Evolutionary conservation across 2,888 invertebrate species (phyloP).

Genomic region (Caenorhabditis plicata): DNA sequence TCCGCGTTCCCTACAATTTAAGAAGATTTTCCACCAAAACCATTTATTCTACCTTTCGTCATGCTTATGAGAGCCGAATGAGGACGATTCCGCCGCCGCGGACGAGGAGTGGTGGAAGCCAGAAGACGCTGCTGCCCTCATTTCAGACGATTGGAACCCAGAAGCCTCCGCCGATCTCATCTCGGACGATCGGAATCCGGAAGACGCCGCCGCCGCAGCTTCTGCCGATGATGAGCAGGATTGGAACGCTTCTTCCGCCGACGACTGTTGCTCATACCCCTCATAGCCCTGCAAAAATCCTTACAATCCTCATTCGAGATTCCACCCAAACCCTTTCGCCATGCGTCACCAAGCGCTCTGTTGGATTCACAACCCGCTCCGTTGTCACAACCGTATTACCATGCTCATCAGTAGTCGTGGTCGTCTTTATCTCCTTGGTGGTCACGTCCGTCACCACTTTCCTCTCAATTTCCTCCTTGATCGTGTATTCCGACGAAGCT

Average conservation of each 20-base stretch:
- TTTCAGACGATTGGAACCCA: too few species aligned
- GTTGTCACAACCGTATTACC: conserved; percentile 43
- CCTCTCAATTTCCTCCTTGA: conserved; percentile 61
- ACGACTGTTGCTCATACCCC: conserved; percentile 1
- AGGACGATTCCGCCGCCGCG: too few species aligned
- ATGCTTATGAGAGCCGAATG: too few species aligned
- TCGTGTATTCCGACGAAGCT: conserved; percentile 63
- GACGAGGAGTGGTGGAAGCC: too few species aligned
- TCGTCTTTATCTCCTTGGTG: conserved; percentile 57
- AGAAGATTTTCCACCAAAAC: too few species aligned
- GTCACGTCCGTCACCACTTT: conserved; percentile 64
- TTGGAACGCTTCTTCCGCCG: conserved; percentile 8
- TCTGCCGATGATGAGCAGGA: conserved; percentile 3
- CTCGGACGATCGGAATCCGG: too few species aligned
- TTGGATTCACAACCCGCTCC: conserved; percentile 27
- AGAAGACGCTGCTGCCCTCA: too few species aligned
- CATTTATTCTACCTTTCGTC: too few species aligned
- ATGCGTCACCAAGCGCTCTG: conserved; percentile 16
- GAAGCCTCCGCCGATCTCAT: too few species aligned
- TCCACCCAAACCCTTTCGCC: conserved; percentile 7
- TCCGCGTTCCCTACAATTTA: conserved; percentile 60
- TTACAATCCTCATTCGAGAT: neutral
- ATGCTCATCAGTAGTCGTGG: conserved; percentile 59
- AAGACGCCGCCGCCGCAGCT: neutral
- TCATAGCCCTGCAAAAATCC: neutral